Conservation (phyloP, 1,140 invertebrate species). For the Galleria mellonella region DNA sequence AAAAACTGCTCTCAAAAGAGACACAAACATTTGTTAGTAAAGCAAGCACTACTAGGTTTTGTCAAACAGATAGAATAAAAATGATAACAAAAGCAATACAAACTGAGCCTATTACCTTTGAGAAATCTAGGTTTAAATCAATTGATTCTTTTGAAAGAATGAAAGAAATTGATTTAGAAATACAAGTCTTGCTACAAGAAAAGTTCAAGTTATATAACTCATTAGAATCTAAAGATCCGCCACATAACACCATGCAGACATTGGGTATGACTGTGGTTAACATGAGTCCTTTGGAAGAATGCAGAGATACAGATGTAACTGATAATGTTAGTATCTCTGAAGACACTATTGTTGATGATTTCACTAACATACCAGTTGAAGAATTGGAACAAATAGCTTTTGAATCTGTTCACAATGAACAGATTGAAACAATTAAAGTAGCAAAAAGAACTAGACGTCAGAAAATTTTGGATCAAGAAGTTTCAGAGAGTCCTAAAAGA, state of each 20-base stretch:
- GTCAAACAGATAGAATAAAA: constrained; percentile 40
- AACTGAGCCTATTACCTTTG: constrained; percentile 24
- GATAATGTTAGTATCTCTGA: constrained; percentile 13
- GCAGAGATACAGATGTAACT: constrained; percentile 16
- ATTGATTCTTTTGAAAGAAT: constrained; percentile 56
- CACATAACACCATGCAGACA: constrained; percentile 29
- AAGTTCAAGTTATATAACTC: constrained; percentile 68
- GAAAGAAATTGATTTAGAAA: constrained; percentile 72
- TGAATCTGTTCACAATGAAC: constrained; percentile 29
- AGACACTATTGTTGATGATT: constrained; percentile 50
- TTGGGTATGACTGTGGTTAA: constrained; percentile 60
- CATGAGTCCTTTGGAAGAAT: constrained; percentile 27
- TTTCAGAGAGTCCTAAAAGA: constrained; percentile 25
- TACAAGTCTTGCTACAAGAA: constrained; percentile 66
- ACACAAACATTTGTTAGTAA: constrained; percentile 38
- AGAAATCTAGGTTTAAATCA: constrained; percentile 17
- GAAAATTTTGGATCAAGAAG: constrained; percentile 20
- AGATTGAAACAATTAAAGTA: constrained; percentile 12
- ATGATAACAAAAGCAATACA: constrained; percentile 27
- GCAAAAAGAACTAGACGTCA: constrained; percentile 25
- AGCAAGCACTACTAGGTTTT: constrained; percentile 23
- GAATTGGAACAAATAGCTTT: constrained; percentile 58
- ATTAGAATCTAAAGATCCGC: constrained; percentile 43
- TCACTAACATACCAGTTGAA: constrained; percentile 53
- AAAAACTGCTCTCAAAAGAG: constrained; percentile 32